Evolutionary conservation across 2,888 invertebrate species (phyloP).

Genomic region (Synergus itoensis): DNA sequence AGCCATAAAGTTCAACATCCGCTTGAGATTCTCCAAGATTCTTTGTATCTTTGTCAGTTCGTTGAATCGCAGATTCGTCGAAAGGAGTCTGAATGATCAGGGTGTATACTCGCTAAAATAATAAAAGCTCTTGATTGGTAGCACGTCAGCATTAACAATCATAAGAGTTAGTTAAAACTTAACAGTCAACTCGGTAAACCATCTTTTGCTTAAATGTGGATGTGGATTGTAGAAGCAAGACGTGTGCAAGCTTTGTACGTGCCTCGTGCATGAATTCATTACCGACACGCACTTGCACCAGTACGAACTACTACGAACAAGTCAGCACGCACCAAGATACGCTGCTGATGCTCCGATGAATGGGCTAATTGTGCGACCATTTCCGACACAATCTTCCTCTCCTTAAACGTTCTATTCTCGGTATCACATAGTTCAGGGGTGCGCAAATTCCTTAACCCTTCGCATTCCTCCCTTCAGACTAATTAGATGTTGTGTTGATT

Average conservation of each 20-base stretch:
- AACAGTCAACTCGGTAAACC: conserved; percentile 55
- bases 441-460: conserved; percentile 16
- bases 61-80: background rate
- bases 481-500: conserved; percentile 27
- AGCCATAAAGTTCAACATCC: background rate
- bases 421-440: conserved; percentile 12
- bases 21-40: background rate
- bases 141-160: conserved; percentile 3
- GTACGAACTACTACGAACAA: background rate
- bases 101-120: background rate
- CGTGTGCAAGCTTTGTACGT: conserved; percentile 28
- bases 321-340: background rate
- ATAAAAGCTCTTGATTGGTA: conserved; percentile 12
- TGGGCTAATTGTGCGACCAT: conserved; percentile 72
- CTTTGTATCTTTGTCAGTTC: background rate
- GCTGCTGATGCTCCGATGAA: conserved; percentile 65
- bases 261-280: conserved; percentile 43
- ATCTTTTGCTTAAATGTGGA: conserved; percentile 22
- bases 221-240: background rate
- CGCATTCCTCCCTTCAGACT: conserved; percentile 18
- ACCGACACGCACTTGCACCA: conserved; percentile 40
- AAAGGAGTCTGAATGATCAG: conserved; percentile 1
- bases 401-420: conserved; percentile 21
- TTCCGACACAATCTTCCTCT: conserved; percentile 69
- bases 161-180: background rate